Evolutionary conservation across 2,888 invertebrate genomes (phyloP), one percentile per base, ranked within the genome.

Genomic region (Apoderus coryli): DNA sequence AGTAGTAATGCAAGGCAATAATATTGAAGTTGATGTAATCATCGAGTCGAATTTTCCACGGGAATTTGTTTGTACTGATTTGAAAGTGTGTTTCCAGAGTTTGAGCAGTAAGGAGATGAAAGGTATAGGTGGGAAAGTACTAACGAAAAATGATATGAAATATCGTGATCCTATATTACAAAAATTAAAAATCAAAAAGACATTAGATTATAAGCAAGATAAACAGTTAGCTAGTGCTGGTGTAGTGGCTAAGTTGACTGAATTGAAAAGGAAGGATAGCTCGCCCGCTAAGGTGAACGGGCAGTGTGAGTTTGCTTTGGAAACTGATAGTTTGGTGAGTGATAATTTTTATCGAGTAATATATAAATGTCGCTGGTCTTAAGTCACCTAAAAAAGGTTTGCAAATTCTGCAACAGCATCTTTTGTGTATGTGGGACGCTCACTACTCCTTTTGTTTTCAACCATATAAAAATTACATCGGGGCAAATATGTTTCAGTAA

Each of bases 151-250:
- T 43, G 72, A 75, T 47, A 59, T 70, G 50, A 71, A 71, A 36
- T 65, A 69, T 32, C 62, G 61, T 35, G 71, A 74, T 50, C 65
- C 67, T 7, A 53, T 67, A 38, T 50, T 75, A 41, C 65, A 65
- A 38, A 66, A 68, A 29, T 54, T 78, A 41, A 65, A 70, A 43
- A 74, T 84, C 31, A 68, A 69, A 23, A 69, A 76, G 24, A 74
- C 75, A 50, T 55, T 84, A 16, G 78, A 80, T 47, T 77, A 76
- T 50, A 80, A 84, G 52, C 80, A 88, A 53, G 85, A 89, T 52
- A 79, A 75, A 47, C 75, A 74, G 14, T 57, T 89, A 4, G 74
- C 74, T 28, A 72, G 75, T 41, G 81, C 77, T 0, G 75, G 75
- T 3, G 73, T 86, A 2, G 72, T 76, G 14, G 78, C 78, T 23